Base-by-base conservation (phyloP, 1,140 invertebrate species). In the Zaprionus kolodkinae region DNA sequence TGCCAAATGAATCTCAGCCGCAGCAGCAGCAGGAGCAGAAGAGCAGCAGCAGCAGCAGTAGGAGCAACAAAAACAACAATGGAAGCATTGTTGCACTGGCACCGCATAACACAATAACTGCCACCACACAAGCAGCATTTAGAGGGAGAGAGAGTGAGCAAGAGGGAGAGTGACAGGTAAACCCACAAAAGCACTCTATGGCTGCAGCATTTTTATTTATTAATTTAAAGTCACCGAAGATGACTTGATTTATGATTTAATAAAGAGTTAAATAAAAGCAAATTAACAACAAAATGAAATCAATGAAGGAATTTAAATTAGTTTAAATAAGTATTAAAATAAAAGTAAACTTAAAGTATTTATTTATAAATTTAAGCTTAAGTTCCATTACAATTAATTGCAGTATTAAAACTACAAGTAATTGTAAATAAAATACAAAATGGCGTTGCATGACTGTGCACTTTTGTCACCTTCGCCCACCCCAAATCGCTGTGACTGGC, bases 1-100 rank as follows among this genome's bases (percentile, higher is more conserved):
- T 72, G 48, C 63, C 57, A 76, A 76, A 76, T 76, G 74, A 76
- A 76, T 76, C 74, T 62, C 63, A 33, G 61, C 62, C 45, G 35
- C 73, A 72, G 35, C 15, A 36, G 13, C 21, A 62, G 3, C 30
- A 17, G 17, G 6, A 64, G 45, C 54, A 57, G 11, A n/a, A n/a
- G 21, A 62, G 3, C 30, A 17, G 17, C 9, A 64, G 45, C 54
- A 57, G 11, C 45, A 55, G 11, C 27, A 50, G 36, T 6, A 40
- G 11, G n/a, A 13, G 11, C 64, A 25, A 12, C 63, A 40, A 2
- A 21, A 40, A 15, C 40, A 45, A 15, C 40, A 45, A 9, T 45
- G 9, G n/a, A 6, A 15, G 7, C 40, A 43, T 15, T 45, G 40
- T 45, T 45, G 40, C 40, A 45, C n/a, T 15, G 40, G 6, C n/a